Base-by-base conservation (phyloP, 2,888 invertebrate species). In the Noctua janthina region DNA sequence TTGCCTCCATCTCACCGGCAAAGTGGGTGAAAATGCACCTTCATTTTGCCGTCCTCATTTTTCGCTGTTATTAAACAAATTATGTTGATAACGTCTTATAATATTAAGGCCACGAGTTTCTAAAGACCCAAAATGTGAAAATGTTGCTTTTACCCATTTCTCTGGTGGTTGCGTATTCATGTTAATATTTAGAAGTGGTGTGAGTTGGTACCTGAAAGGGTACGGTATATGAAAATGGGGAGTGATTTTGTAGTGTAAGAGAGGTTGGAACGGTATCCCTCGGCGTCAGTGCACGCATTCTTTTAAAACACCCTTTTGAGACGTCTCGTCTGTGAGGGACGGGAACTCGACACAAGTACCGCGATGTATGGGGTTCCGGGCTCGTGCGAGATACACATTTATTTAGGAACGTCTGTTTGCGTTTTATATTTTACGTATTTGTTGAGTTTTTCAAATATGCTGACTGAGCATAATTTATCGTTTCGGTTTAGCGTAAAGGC, bases 221-320 rank as follows among this genome's bases (percentile, higher is more conserved):
- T 90, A 86, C 84, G 81, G 86, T 90, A 78, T 90, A 91, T 91
- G 89, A 91, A 91, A 93, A 92, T 90, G 87, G 92, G 92, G 92
- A 93, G 93, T 93, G 92, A 94, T 93, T 93, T 93, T 92, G 90
- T 90, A 93, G 91, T 92, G 90, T 77, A 56, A 67, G 90, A 91
- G 92, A 92, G 91, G 92, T 91, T 91, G 90, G 91, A 90, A 91
- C 88, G 85, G 91, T 92, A 89, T 92, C 93, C 94, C 94, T 92
- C 89, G 90, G 89, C 89, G 92, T 91, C 91, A 89, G 88, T 91
- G 93, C 92, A 92, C 93, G 92, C 93, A 93, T 94, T 95, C 94
- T 95, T 93, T 92, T 93, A 93, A 93, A 95, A 94, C 94, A 93
- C 94, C 94, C 95, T 94, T 95, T 96, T 93, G 95, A 95, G 95